phyloP scores from a whole-genome alignment of 2,113 vertebrate genomes.

The Zosterops japonicus region DNA sequence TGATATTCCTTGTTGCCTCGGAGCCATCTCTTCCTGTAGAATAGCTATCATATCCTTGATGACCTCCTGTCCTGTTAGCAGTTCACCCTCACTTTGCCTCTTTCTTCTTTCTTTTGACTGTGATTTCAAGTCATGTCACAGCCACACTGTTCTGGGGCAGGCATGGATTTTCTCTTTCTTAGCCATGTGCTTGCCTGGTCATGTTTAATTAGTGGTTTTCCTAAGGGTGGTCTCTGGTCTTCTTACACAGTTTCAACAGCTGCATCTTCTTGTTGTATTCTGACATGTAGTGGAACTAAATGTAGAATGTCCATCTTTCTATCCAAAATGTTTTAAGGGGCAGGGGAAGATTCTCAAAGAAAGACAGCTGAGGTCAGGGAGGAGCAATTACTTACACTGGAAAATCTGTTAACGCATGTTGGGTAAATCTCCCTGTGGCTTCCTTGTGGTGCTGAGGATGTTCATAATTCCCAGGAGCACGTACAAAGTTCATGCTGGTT shows the following conservation, averaged over 20 bases:
- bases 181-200: not conserved
- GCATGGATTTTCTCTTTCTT: not conserved
- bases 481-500: not conserved
- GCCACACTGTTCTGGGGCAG: not conserved
- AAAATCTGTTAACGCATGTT: not conserved
- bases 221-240: not conserved
- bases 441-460: not conserved
- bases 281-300: not conserved
- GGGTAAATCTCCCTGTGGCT: not conserved
- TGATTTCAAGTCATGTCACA: not conserved
- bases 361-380: not conserved
- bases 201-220: not conserved
- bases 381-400: not conserved
- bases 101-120: not conserved
- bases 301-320: not conserved
- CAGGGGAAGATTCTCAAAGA: not conserved
- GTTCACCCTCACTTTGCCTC: not conserved
- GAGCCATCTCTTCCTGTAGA: not conserved
- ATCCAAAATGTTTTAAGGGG: not conserved
- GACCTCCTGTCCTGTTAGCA: not conserved
- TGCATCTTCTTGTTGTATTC: not conserved
- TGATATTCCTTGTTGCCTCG: not conserved
- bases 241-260: not conserved
- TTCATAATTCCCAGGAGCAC: not conserved
- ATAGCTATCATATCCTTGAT: not conserved